Percentiles rank a stretch among this genome's conserved stretches.
Conservation (phyloP, 2,113 vertebrate genomes). For the Hydrolagus affinis region DNA sequence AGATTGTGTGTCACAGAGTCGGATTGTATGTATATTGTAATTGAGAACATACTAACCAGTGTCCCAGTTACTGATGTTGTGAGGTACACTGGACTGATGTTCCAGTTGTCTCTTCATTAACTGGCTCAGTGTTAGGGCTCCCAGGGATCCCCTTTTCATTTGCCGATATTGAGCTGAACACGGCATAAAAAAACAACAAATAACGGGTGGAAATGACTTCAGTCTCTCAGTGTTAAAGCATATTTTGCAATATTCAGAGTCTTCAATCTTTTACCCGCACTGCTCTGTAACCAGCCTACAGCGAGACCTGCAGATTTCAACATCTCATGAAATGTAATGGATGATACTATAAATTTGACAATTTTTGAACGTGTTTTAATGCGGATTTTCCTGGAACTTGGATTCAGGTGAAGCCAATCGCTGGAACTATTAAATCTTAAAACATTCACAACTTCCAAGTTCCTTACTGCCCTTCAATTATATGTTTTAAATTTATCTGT, state of each 20-base stretch:
- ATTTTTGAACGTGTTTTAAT: not conserved
- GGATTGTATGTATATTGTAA: not conserved
- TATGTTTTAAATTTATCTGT: not conserved
- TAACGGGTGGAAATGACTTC: not conserved
- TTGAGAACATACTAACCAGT: conserved; percentile 65
- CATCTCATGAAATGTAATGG: not conserved
- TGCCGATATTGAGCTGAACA: conserved; percentile 88
- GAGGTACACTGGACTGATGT: conserved; percentile 92
- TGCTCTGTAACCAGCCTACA: not conserved
- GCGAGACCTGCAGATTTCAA: not conserved
- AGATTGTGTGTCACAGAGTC: not conserved
- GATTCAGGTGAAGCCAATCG: not conserved
- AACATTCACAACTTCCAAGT: not conserved
- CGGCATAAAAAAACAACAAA: conserved; percentile 20
- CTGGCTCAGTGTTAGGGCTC: conserved; percentile 93
- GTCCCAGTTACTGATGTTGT: conserved; percentile 97
- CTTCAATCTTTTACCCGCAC: not conserved
- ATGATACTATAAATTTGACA: not conserved
- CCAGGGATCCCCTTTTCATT: conserved; percentile 93
- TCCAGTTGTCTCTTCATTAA: conserved; percentile 97
- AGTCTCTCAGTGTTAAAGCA: not conserved
- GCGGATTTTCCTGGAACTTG: not conserved
- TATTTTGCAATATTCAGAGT: not conserved
- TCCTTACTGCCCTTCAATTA: not conserved
- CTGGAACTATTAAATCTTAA: not conserved